Evolutionary conservation across 2,888 invertebrate genomes (phyloP).

Genomic region (Osedax fenrisi): DNA sequence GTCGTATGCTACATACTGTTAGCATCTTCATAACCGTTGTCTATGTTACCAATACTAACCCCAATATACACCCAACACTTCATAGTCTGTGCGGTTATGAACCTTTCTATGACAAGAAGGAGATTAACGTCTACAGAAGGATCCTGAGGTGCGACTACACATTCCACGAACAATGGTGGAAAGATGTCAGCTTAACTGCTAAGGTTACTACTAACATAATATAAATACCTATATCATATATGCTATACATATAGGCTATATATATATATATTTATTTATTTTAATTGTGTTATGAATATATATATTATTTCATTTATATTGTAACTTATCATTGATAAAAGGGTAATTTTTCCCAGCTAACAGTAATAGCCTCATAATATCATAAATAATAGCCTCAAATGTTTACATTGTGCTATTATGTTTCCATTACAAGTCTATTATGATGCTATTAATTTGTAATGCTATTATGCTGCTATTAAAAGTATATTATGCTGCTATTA

Average conservation of each 20-base stretch:
- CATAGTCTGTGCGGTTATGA: not conserved
- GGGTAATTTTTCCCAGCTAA: too few species aligned
- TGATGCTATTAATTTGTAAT: too few species aligned
- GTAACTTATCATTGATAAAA: not conserved
- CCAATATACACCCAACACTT: not conserved
- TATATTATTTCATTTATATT: not conserved
- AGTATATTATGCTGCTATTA: too few species aligned
- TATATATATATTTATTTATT: not conserved
- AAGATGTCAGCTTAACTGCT: not conserved
- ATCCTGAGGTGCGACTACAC: constrained; percentile 7
- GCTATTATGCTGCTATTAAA: too few species aligned
- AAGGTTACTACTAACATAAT: constrained; percentile 8
- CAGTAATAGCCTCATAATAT: too few species aligned
- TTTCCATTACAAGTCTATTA: too few species aligned
- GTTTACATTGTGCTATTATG: too few species aligned
- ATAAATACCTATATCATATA: not conserved
- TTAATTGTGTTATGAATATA: not conserved
- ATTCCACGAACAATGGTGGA: not conserved
- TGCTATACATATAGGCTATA: not conserved
- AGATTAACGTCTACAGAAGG: not conserved
- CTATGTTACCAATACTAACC: too few species aligned
- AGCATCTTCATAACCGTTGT: too few species aligned
- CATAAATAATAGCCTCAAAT: too few species aligned
- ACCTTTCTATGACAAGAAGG: constrained; percentile 2
- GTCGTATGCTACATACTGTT: constrained; percentile 6